Conservation (phyloP, 2,888 invertebrate genomes). For the Metacarcinus magister region DNA sequence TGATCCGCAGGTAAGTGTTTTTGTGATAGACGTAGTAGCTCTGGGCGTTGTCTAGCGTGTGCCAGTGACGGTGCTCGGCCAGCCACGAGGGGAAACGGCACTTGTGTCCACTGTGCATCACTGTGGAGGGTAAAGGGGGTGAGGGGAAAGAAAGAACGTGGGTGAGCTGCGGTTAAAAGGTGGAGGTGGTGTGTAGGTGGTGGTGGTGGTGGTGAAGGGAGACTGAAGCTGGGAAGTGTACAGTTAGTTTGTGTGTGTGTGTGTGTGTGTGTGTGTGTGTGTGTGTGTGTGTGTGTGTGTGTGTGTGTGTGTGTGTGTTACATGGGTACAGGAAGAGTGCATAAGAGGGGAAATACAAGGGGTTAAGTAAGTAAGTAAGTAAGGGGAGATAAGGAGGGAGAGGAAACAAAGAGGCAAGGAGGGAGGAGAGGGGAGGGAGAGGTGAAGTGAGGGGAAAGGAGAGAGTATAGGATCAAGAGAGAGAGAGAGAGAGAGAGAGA, state of each 20-base stretch:
- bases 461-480: background rate
- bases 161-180: too few relatives aligned
- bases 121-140: constrained; percentile 85
- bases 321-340: background rate
- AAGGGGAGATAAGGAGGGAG: background rate
- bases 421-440: too few relatives aligned
- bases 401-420: background rate
- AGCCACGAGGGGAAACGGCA: constrained; percentile 93
- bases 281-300: too few relatives aligned
- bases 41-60: constrained; percentile 90
- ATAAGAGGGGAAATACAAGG: background rate
- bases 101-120: constrained; percentile 90
- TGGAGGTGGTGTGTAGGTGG: background rate
- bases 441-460: too few relatives aligned
- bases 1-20: constrained; percentile 90
- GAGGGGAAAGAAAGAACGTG: background rate
- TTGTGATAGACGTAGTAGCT: constrained; percentile 88
- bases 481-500: background rate
- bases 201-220: too few relatives aligned
- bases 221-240: too few relatives aligned
- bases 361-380: background rate
- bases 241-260: too few relatives aligned
- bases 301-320: too few relatives aligned
- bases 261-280: too few relatives aligned
- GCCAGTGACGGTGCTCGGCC: constrained; percentile 92